Conservation (phyloP, 1,140 invertebrate species). For the Zophobas morio region DNA sequence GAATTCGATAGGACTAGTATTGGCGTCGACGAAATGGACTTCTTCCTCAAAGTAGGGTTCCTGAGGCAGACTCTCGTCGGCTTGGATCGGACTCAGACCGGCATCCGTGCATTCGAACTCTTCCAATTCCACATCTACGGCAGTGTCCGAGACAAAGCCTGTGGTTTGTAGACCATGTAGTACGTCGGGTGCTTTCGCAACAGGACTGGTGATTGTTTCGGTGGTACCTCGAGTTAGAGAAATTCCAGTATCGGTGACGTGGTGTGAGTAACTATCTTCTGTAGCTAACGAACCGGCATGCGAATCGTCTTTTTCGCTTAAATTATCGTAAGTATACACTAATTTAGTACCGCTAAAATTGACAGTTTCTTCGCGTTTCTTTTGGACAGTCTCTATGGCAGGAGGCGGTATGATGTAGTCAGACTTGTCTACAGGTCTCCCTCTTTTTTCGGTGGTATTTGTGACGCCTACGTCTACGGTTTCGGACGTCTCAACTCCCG, state of each 20-base stretch:
- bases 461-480: conserved; percentile 68
- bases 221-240: conserved; percentile 70
- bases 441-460: conserved; percentile 62
- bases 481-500: conserved; percentile 68
- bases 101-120: conserved; percentile 72
- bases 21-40: conserved; percentile 67
- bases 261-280: conserved; percentile 71
- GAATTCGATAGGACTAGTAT: conserved; percentile 69
- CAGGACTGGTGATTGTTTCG: conserved; percentile 69
- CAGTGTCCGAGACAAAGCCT: conserved; percentile 69
- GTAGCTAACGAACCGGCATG: conserved; percentile 66
- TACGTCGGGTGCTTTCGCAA: conserved; percentile 63
- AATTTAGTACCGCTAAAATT: conserved; percentile 70
- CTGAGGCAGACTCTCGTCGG: conserved; percentile 67
- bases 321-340: conserved; percentile 68
- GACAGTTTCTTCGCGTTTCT: conserved; percentile 70
- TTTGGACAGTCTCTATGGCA: conserved; percentile 57
- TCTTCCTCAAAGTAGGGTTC: conserved; percentile 63
- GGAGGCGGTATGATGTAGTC: conserved; percentile 66
- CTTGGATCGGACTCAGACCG: conserved; percentile 71
- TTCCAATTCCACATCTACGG: conserved; percentile 68
- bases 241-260: conserved; percentile 71
- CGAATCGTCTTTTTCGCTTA: conserved; percentile 62
- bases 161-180: conserved; percentile 64
- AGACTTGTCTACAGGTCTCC: conserved; percentile 50